Evolutionary conservation across 2,113 vertebrate genomes (phyloP), one percentile per base, ranked within the genome.

Genomic region (Cyanoramphus novaezelandiae): DNA sequence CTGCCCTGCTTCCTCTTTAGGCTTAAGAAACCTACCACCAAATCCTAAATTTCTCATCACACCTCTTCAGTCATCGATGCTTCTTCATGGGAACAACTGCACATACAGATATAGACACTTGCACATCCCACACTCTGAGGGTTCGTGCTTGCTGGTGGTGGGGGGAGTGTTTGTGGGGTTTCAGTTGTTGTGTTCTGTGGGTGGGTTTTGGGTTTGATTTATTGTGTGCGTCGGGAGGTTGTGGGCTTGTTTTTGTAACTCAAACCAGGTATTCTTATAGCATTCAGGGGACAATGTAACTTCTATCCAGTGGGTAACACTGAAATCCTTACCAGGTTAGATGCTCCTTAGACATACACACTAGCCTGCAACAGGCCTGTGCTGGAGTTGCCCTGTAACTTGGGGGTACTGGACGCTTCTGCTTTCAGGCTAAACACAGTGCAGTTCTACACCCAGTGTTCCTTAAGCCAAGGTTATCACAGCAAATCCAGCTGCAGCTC

Each of bases 291-390:
- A 59, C 6, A 78, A 41, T 1, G 0, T 20, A 59, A 27, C 28
- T 67, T 83, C 67, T 23, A 86, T n/a, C 7, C 24, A 92, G 27
- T 7, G 1, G 25, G 15, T 41, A 49, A 63, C 27, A n/a, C 17
- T 24, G 15, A 43, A 64, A 89, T 28, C 60, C 29, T 37, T 17
- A 41, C 12, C 20, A 17, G 3, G 1, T 28, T 7, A 84, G 8
- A 28, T 47, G 18, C 6, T 16, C 11, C 31, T 53, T 2, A 18
- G 12, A 25, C 9, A 3, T 7, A 11, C 0, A 1, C 5, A 21
- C 9, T 41, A 57, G 49, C 13, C 25, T 33, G 6, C 77, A 74
- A 29, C 9, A 24, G 44, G 52, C 16, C 19, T 20, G 39, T 33
- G 35, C 8, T 50, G 11, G n/a, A 50, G 7, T 4, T 52, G 6